Base-by-base conservation (phyloP, 2,113 vertebrate genomes). In the Halichoerus grypus region DNA sequence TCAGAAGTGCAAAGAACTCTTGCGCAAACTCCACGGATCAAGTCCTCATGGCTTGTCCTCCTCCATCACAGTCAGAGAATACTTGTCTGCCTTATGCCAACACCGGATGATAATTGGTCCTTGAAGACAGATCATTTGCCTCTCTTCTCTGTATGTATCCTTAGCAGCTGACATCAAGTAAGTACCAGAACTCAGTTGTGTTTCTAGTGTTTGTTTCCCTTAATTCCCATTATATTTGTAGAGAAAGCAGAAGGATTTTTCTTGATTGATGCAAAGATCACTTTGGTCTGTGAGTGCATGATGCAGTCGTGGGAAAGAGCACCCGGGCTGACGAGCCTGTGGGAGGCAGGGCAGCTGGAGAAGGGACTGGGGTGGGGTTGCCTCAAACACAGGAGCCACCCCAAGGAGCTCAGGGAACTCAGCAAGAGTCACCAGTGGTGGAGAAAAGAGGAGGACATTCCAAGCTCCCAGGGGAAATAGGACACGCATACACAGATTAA, bases 261-360 rank as follows among this genome's bases (percentile, higher is more conserved):
- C 24, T n/a, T 51, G 31, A 51, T 67, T 1, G 31, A 80, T 79
- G 2, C 3, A 36, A 63, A 93, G 42, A n/a, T 31, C 33, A 76
- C 33, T 1, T 53, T 42, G 33, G 26, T 76, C 80, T 71, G 26
- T 42, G 51, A 33, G 12, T 57, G 46, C 67, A 28, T 33, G 33
- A n/a, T 19, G 26, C 15, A 42, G 42, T 33, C 49, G 13, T 63
- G 42, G 53, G 61, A 28, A 72, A 53, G 51, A 65, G 36, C n/a
- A 21, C 69, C 6, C 1, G 13, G 55, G 31, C 36, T 8, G 4
- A 0, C 0, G 7, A 61, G 26, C 9, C 46, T 36, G 59, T 8
- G 21, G 18, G 51, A 22, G n/a, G 63, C 12, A 3, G 4, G 10
- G 31, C 7, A 22, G 5, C 22, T 74, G 24, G 28, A 16, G 21